Base-by-base conservation (phyloP, 2,797 vertebrate genomes). In the Anguilla marmorata region DNA sequence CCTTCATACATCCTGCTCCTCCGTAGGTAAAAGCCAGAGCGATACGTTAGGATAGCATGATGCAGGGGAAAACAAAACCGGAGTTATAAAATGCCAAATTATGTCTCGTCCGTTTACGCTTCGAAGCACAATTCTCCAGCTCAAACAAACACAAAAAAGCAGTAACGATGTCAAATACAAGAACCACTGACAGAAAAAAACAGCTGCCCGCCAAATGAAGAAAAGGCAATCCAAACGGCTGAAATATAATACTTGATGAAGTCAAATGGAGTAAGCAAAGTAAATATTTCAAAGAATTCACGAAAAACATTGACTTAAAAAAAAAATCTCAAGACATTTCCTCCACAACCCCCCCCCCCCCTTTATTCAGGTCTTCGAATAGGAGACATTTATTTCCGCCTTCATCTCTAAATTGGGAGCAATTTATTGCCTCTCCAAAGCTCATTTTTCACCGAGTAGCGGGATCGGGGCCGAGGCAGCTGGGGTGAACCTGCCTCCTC, bases 371-470 rank as follows among this genome's bases (percentile, higher is more conserved):
- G 94, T 95, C 95, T 95, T 96, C 93, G 93, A 95, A 96, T 96
- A 95, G 95, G 94, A 95, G 94, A 96, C 96, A 96, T 96, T 96
- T 96, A 97, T 96, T 96, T 96, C 96, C 95, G 94, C 95, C 96
- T 96, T 96, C 96, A 97, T 96, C 95, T 96, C 95, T 95, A 97
- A 97, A 96, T 96, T 96, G 96, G 96, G 96, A 96, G 96, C 96
- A 96, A 96, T 97, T 96, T 96, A 97, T 96, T 96, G 96, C 95
- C 94, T 96, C 94, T 96, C 93, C 93, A 95, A 96, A 96, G 95
- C 96, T 96, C 96, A 95, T 97, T 97, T 97, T 96, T 96, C 96
- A 96, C 95, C 93, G 92, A 94, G 93, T 94, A 92, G 93, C 93
- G 92, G 91, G 95, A 94, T 95, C 93, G 92, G 92, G 94, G 95